phyloP scores from a whole-genome alignment of 2,888 invertebrate genomes.

The Plebejus argus region DNA sequence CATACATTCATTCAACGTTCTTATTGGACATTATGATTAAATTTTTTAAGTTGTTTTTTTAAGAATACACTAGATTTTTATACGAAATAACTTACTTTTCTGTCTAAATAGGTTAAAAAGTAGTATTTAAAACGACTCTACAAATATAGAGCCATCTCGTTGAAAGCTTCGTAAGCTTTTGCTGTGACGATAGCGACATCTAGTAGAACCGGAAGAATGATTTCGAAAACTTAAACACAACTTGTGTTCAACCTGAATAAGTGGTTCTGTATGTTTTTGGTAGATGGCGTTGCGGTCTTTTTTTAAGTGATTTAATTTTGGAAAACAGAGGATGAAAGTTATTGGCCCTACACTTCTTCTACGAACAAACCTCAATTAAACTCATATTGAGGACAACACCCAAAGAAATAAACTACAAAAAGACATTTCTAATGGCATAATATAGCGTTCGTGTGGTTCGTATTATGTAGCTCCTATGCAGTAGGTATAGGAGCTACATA shows the following conservation, averaged over 20 bases:
- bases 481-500: no score
- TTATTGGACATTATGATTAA: background rate
- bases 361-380: no score
- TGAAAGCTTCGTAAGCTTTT: slow-evolving; percentile 23
- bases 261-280: background rate
- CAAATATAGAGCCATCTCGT: slow-evolving; percentile 25
- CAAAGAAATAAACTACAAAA: no score
- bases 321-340: background rate
- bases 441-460: no score
- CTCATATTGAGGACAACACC: no score
- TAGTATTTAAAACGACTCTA: slow-evolving; percentile 31
- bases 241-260: background rate
- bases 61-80: background rate
- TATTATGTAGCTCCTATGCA: no score
- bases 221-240: background rate
- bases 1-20: background rate
- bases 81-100: background rate
- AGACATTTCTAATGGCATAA: no score
- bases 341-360: no score
- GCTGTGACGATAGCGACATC: background rate
- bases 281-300: slow-evolving; percentile 9
- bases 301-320: background rate
- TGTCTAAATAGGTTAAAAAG: slow-evolving; percentile 41
- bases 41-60: background rate
- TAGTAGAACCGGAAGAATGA: background rate